These are phyloP conservation scores for Sphaeramia orbicularis DNA, from an alignment of 2,797 vertebrate species.

Conservation along the genomic window DNA sequence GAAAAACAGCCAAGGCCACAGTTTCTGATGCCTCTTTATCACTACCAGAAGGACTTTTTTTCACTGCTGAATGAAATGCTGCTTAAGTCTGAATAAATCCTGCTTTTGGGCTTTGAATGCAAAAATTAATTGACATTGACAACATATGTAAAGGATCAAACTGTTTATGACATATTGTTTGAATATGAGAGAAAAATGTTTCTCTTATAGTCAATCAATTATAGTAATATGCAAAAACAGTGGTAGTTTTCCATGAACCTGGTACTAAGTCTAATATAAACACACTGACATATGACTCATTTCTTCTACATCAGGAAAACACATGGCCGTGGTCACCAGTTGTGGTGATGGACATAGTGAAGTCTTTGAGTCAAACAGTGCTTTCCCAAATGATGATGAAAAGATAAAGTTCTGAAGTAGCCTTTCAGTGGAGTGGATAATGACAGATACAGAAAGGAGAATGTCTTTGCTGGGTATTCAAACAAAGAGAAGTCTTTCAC, in stretches of 20 bases:
- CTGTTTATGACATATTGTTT: constrained; percentile 9
- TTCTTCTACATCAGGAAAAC: constrained; percentile 61
- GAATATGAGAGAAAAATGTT: constrained; percentile 22
- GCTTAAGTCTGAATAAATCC: constrained; percentile 14
- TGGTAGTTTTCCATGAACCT: constrained; percentile 49
- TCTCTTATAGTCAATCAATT: neutral
- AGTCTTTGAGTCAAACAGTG: constrained; percentile 31
- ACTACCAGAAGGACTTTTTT: constrained; percentile 3
- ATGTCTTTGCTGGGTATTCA: constrained; percentile 26
- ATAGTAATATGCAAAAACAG: constrained; percentile 29
- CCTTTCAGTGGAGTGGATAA: constrained; percentile 31
- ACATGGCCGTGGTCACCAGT: constrained; percentile 52
- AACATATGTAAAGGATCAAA: constrained; percentile 11
- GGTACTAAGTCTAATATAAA: constrained; percentile 49
- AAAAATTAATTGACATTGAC: constrained; percentile 27
- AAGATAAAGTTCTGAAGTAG: constrained; percentile 45
- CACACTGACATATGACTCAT: constrained; percentile 68
- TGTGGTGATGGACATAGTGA: constrained; percentile 38
- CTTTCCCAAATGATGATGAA: constrained; percentile 65
- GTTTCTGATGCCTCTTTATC: constrained; percentile 24
- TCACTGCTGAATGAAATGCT: constrained; percentile 27
- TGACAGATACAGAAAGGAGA: constrained; percentile 46
- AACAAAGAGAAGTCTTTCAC: constrained; percentile 37
- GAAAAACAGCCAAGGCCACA: constrained; percentile 44
- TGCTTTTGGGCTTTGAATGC: constrained; percentile 17